These are phyloP conservation scores for Catocala fraxini DNA, from an alignment of 2,888 invertebrate genomes.

Conservation along the genomic window DNA sequence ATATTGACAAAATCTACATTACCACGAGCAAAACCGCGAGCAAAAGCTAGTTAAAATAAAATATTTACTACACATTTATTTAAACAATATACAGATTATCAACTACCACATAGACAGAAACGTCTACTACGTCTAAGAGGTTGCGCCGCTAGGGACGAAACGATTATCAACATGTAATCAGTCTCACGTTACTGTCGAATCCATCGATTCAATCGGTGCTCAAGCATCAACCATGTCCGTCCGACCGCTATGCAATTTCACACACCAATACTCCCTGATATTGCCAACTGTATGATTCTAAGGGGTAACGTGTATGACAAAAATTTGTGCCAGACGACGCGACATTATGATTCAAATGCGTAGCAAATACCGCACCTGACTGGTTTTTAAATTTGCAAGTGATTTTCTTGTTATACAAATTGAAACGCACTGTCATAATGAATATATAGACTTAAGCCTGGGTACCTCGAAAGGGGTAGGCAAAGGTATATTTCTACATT, in stretches of 20 bases:
- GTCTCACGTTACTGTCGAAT: constrained; percentile 35
- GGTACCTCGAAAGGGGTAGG: too few relatives aligned
- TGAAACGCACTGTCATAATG: too few relatives aligned
- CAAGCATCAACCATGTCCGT: constrained; percentile 43
- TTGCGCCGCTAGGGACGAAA: constrained; percentile 13
- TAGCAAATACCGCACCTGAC: constrained; percentile 39
- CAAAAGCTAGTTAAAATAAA: too few relatives aligned
- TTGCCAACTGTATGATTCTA: constrained; percentile 63
- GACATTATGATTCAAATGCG: constrained; percentile 42
- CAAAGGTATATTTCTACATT: too few relatives aligned
- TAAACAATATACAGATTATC: too few relatives aligned
- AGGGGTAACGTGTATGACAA: constrained; percentile 56
- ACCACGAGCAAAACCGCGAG: too few relatives aligned
- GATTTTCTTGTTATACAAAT: too few relatives aligned
- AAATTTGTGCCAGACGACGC: constrained; percentile 52
- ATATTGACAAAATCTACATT: too few relatives aligned
- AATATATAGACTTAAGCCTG: too few relatives aligned
- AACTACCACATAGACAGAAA: neutral
- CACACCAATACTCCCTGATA: constrained; percentile 70
- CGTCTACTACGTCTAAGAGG: constrained; percentile 7
- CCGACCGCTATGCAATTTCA: constrained; percentile 73
- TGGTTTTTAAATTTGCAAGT: constrained; percentile 19
- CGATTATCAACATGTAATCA: constrained; percentile 42
- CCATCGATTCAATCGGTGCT: constrained; percentile 52
- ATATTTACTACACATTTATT: too few relatives aligned